phyloP scores from a whole-genome alignment of 2,797 vertebrate species.

The Tenualosa ilisha region DNA sequence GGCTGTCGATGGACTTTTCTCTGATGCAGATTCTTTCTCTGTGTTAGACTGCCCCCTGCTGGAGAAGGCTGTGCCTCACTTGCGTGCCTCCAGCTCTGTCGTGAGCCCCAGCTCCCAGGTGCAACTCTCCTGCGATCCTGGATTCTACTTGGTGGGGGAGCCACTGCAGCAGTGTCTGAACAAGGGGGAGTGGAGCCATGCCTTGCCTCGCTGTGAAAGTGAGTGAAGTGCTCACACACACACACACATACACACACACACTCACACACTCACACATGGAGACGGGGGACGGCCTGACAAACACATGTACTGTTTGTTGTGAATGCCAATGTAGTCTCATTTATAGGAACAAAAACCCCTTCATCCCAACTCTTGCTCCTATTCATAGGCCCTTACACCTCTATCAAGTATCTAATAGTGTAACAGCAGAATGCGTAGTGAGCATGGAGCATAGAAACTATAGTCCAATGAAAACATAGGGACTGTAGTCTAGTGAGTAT shows the following conservation, averaged over 20 bases:
- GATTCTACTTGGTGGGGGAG: slow-evolving; percentile 94
- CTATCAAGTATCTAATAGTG: background rate
- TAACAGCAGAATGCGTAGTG: too few species aligned
- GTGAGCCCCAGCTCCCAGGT: slow-evolving; percentile 87
- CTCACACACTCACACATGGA: background rate
- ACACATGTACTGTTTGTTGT: background rate
- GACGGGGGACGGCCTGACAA: background rate
- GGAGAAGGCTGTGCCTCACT: slow-evolving; percentile 79
- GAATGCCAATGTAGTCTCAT: background rate
- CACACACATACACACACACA: background rate
- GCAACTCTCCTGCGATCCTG: slow-evolving; percentile 89
- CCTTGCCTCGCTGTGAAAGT: slow-evolving; percentile 92
- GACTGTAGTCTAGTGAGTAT: too few species aligned
- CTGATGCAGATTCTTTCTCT: slow-evolving; percentile 13
- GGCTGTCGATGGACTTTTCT: background rate
- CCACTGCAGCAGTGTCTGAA: slow-evolving; percentile 89
- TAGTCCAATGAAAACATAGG: too few species aligned
- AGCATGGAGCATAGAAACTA: too few species aligned
- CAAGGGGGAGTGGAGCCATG: slow-evolving; percentile 90
- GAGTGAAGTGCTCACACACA: slow-evolving; percentile 60
- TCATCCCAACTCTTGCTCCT: background rate
- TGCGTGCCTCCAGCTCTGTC: slow-evolving; percentile 77
- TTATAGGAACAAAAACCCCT: background rate
- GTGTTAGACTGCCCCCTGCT: slow-evolving; percentile 87
- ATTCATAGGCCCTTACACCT: background rate